Evolutionary conservation across 1,140 invertebrate genomes (phyloP).

Genomic region (Pissodes strobi): DNA sequence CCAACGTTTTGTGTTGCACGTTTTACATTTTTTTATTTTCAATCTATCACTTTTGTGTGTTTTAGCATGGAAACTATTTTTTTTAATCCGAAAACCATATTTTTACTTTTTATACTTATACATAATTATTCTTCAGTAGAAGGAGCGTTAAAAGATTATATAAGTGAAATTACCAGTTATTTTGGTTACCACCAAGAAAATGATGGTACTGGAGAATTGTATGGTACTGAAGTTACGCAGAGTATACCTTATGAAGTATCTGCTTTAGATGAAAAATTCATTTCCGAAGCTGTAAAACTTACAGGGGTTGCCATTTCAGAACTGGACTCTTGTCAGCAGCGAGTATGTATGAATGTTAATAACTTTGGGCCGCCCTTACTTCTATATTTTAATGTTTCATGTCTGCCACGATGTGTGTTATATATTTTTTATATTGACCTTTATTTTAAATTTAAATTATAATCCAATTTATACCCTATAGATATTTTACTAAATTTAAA

Average conservation of each 20-base stretch:
- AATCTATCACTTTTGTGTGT: no score
- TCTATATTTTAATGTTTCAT: background rate
- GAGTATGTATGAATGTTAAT: no score
- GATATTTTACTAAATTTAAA: no score
- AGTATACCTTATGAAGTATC: conserved; percentile 64
- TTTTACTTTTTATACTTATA: no score
- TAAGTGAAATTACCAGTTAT: conserved; percentile 10
- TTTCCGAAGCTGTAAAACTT: conserved; percentile 64
- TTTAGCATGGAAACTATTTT: no score
- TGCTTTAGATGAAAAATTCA: conserved; percentile 68
- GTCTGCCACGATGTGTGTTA: no score
- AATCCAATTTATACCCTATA: no score
- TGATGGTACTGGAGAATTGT: background rate
- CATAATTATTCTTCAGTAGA: background rate
- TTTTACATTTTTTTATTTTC: no score
- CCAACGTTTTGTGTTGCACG: no score
- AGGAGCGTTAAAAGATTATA: conserved; percentile 20
- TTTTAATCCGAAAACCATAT: no score
- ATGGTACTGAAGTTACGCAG: background rate
- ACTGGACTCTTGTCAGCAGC: conserved; percentile 69
- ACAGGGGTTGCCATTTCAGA: conserved; percentile 63
- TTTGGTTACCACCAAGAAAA: conserved; percentile 3
- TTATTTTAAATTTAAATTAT: no score
- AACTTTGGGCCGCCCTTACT: background rate
- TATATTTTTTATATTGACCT: no score